Evolutionary conservation across 2,888 invertebrate genomes (phyloP).

Genomic region (Dynastes maya): DNA sequence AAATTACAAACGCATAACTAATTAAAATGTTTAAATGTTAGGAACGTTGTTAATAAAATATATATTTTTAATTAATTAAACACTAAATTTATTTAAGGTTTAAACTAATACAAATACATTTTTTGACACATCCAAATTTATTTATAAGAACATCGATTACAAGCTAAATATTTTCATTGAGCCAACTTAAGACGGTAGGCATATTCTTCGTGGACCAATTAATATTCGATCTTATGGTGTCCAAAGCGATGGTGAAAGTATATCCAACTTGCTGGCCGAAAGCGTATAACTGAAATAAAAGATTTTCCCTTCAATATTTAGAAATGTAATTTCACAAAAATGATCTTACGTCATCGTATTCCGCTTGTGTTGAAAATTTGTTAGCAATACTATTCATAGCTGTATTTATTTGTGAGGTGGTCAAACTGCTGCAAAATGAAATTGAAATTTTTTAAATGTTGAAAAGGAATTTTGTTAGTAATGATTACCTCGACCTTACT

Average conservation of each 20-base stretch:
- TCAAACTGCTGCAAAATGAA: constrained; percentile 22
- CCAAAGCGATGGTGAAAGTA: constrained; percentile 20
- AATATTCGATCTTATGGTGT: constrained; percentile 28
- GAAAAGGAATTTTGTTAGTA: background rate
- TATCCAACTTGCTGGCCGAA: constrained; percentile 25
- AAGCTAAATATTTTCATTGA: background rate
- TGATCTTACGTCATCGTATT: constrained; percentile 48
- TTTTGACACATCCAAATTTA: too few species aligned
- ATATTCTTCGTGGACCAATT: constrained; percentile 35
- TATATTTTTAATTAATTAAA: too few species aligned
- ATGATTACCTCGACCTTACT: constrained; percentile 24
- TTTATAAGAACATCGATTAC: background rate
- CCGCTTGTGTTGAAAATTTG: constrained; percentile 50
- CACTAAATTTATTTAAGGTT: too few species aligned
- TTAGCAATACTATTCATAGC: constrained; percentile 46
- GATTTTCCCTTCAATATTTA: background rate
- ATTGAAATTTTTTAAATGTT: background rate
- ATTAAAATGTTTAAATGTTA: too few species aligned
- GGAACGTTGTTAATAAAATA: too few species aligned
- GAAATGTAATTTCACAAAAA: background rate
- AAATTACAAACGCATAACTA: too few species aligned
- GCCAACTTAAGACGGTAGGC: constrained; percentile 36
- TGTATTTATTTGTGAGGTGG: constrained; percentile 21
- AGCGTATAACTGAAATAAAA: constrained; percentile 36
- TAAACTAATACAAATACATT: too few species aligned